Base-by-base conservation (phyloP, 2,113 vertebrate genomes). In the Cryptotis parvus region DNA sequence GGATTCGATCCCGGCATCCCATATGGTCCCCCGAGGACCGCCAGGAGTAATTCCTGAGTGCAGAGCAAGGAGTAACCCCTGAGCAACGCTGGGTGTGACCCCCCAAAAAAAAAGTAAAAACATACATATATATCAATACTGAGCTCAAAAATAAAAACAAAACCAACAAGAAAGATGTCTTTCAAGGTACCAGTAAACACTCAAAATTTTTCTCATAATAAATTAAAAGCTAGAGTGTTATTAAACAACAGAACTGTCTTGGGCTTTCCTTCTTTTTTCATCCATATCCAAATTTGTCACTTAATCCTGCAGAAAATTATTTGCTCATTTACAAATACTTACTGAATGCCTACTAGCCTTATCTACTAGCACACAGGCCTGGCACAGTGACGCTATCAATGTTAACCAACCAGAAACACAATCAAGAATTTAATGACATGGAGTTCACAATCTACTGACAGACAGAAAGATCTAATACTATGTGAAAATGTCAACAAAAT, bases 291-390 rank as follows among this genome's bases (percentile, higher is more conserved):
- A n/a, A 26, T 72, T 24, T 77, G 22, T 81, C 63, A 92, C 55
- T 31, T 78, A 37, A 73, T 66, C 35, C 43, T 55, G 22, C 27
- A 18, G 43, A 83, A 74, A 63, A 45, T 68, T 43, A 77, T 27
- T 26, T 94, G 55, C 20, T 91, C 10, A 87, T n/a, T 89, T 52
- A 87, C 68, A 80, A 86, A 61, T 31, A 83, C 49, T 78, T 72
- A 84, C 1, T 93, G 49, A 83, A 9, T 80, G 3, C 18, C 55
- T 65, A 39, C 31, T 74, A n/a, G 33, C 31, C 75, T 87, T 14
- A 41, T 20, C n/a, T 85, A 58, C 65, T 29, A 95, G 88, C 73
- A 81, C n/a, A 85, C 0, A 87, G n/a, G 39, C 12, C 33, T 9
- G 8, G 15, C 73, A 84, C 52, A 78, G 39, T 61, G 49, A 81